These are phyloP conservation scores for Tringa solitaria DNA, from an alignment of 2,113 vertebrate genomes.

Conservation along the genomic window DNA sequence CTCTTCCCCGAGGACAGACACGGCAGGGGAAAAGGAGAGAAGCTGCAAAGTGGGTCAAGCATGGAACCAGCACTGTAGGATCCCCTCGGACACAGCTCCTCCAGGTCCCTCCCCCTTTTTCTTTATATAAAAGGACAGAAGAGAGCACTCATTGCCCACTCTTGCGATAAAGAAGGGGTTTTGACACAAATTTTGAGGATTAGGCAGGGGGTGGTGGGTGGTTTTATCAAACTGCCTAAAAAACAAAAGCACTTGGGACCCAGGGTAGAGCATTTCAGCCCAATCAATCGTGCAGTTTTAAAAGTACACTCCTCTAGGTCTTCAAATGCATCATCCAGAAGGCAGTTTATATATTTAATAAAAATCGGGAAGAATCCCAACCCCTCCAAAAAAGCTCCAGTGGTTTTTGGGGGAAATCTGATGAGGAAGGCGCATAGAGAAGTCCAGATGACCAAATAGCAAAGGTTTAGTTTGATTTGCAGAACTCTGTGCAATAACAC, in stretches of 20 bases:
- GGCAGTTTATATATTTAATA: neutral
- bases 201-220: neutral
- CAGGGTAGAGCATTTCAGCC: neutral
- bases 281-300: neutral
- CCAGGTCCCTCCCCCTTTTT: rapidly evolving
- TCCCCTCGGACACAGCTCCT: neutral
- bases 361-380: neutral
- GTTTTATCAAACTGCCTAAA: neutral
- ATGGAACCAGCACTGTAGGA: neutral
- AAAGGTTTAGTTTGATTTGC: neutral
- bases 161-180: neutral
- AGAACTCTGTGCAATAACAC: rapidly evolving
- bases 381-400: neutral
- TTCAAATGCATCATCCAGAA: neutral
- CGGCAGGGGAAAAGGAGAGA: neutral
- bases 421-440: neutral
- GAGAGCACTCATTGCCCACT: neutral
- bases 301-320: neutral
- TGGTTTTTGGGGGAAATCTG: neutral
- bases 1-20: neutral
- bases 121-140: neutral
- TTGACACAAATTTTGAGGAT: neutral
- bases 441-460: neutral
- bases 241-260: neutral
- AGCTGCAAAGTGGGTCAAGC: conserved; percentile 6